These are phyloP conservation scores for Hydropsyche betteni DNA, from an alignment of 2,888 invertebrate species.

Conservation along the genomic window DNA sequence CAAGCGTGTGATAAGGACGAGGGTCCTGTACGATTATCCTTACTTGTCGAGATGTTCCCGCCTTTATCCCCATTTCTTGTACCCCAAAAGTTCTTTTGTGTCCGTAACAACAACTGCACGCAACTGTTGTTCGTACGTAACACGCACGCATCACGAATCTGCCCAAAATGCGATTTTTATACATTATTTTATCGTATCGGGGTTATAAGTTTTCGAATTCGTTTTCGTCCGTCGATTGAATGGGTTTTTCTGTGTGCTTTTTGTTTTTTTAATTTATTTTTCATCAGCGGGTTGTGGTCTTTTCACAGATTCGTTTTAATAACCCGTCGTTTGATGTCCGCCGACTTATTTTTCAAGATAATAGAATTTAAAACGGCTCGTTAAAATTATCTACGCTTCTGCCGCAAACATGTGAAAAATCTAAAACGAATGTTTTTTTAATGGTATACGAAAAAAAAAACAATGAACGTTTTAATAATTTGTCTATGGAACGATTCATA, in stretches of 20 bases:
- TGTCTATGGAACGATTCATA: too few species aligned
- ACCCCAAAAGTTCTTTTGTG: constrained; percentile 15
- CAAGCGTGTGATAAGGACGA: constrained; percentile 46
- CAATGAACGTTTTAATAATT: too few species aligned
- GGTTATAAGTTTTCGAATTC: too few species aligned
- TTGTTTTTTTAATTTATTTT: too few species aligned
- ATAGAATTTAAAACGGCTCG: constrained; percentile 22
- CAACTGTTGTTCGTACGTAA: neutral
- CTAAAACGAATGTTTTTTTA: neutral
- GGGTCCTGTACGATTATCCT: constrained; percentile 43
- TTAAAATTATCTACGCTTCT: constrained; percentile 21
- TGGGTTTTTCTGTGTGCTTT: too few species aligned
- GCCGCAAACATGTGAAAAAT: constrained; percentile 14
- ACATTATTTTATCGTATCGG: too few species aligned
- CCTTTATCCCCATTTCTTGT: constrained; percentile 26
- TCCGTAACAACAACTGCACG: neutral
- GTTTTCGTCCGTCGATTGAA: too few species aligned
- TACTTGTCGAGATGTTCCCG: constrained; percentile 40
- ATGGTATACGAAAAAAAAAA: neutral
- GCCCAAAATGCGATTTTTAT: too few species aligned
- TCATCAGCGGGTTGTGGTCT: too few species aligned
- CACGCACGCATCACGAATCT: too few species aligned
- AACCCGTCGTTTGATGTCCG: neutral
- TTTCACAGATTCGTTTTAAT: constrained; percentile 12
- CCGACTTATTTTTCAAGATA: constrained; percentile 13